Percentiles rank a stretch among this genome's conserved stretches.
These are phyloP conservation scores for Raphicerus campestris DNA, from an alignment of 2,113 vertebrate genomes.

Conservation along the genomic window DNA sequence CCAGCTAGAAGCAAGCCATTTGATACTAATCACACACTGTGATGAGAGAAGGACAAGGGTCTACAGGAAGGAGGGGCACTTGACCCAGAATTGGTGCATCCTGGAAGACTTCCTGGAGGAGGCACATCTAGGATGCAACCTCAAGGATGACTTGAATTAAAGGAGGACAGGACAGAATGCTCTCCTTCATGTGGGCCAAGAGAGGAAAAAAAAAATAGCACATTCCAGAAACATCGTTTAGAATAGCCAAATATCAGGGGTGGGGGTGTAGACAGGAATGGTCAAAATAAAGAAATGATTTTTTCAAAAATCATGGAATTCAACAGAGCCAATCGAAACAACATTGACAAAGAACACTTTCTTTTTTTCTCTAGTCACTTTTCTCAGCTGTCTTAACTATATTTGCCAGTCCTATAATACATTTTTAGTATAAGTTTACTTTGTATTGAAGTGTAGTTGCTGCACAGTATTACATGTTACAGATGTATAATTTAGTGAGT, in stretches of 20 bases:
- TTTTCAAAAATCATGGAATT: background rate
- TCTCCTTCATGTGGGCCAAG: background rate
- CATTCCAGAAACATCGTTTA: background rate
- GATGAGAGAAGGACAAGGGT: background rate
- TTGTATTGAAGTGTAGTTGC: background rate
- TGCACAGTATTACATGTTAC: background rate
- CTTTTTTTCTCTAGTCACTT: background rate
- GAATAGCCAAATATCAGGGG: background rate
- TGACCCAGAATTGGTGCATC: background rate
- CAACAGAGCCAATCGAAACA: background rate
- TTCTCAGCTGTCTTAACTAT: background rate
- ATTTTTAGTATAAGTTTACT: background rate
- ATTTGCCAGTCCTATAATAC: background rate
- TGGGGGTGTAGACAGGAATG: accelerated
- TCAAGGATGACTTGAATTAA: background rate
- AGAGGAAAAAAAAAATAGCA: background rate
- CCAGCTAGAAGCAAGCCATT: background rate
- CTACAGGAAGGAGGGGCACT: background rate
- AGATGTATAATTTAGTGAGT: background rate
- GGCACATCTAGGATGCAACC: background rate
- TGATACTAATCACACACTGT: no score
- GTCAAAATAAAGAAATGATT: background rate
- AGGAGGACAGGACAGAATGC: background rate
- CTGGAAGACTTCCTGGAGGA: background rate
- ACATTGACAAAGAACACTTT: background rate